phyloP scores from a whole-genome alignment of 1,140 invertebrate species.

The Lasaia peninsularis region DNA sequence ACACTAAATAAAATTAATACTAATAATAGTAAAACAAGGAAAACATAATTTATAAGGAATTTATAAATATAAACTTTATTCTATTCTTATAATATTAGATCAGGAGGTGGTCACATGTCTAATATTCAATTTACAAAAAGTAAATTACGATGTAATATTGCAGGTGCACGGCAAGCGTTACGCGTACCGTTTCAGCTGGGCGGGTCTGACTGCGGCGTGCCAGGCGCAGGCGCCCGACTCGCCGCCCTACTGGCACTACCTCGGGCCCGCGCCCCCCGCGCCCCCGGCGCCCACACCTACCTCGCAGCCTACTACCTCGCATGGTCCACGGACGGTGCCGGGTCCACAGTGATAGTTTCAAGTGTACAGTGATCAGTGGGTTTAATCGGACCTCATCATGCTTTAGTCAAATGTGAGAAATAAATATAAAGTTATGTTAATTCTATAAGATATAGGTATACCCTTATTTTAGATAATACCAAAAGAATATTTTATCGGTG shows the following conservation, averaged over 20 bases:
- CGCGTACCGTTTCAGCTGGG: slow-evolving; percentile 96
- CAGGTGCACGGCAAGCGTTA: slow-evolving; percentile 94
- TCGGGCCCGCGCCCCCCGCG: slow-evolving; percentile 26
- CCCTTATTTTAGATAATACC: no score
- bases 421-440: no score
- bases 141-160: background rate
- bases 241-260: slow-evolving; percentile 52
- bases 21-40: no score
- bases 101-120: no score
- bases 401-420: no score
- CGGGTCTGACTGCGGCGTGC: slow-evolving; percentile 89
- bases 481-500: no score
- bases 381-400: background rate
- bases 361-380: slow-evolving; percentile 10
- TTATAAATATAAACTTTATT: no score
- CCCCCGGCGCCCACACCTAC: slow-evolving; percentile 24
- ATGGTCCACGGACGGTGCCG: slow-evolving; percentile 26
- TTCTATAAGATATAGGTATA: no score
- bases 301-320: slow-evolving; percentile 25
- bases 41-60: no score
- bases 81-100: no score
- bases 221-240: slow-evolving; percentile 83
- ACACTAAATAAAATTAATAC: no score
- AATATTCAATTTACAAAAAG: no score
- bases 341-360: slow-evolving; percentile 20